A percentile compares a stretch with the other conserved stretches of the same genome.
Conservation (phyloP, 2,888 invertebrate genomes). For the Cistogaster globosa region DNA sequence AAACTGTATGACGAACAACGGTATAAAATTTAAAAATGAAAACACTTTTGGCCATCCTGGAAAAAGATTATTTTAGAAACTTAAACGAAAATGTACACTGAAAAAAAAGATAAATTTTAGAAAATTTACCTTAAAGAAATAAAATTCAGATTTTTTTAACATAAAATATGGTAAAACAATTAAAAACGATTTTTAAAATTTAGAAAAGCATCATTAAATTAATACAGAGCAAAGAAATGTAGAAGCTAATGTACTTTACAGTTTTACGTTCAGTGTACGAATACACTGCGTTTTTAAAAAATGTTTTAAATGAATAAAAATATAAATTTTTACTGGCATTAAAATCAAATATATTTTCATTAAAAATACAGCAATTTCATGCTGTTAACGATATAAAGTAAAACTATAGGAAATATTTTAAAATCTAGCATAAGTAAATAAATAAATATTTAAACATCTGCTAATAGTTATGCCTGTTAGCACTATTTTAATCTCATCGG, state of each 20-base stretch:
- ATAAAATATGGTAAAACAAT: too few relatives aligned
- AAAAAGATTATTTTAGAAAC: neutral
- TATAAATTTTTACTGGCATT: neutral
- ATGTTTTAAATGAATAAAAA: neutral
- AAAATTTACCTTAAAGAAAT: too few relatives aligned
- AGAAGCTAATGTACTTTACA: too few relatives aligned
- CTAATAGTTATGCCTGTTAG: slow-evolving; percentile 64
- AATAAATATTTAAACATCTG: slow-evolving; percentile 62
- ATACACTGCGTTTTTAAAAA: neutral
- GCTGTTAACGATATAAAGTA: slow-evolving; percentile 46
- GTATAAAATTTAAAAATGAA: slow-evolving; percentile 21
- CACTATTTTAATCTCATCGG: slow-evolving; percentile 47
- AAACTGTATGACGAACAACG: slow-evolving; percentile 28
- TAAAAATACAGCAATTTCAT: slow-evolving; percentile 54
- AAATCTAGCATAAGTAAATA: slow-evolving; percentile 36
- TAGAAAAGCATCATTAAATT: too few relatives aligned
- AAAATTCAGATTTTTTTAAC: too few relatives aligned
- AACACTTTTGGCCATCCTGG: neutral
- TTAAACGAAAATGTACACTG: neutral
- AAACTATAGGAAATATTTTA: slow-evolving; percentile 20
- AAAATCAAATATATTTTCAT: slow-evolving; percentile 12
- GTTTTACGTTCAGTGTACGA: neutral
- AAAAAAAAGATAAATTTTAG: neutral
- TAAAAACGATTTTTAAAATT: too few relatives aligned
- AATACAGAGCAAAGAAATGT: too few relatives aligned